These are phyloP conservation scores for Lycaena phlaeas DNA, from an alignment of 2,888 invertebrate genomes.

Conservation along the genomic window DNA sequence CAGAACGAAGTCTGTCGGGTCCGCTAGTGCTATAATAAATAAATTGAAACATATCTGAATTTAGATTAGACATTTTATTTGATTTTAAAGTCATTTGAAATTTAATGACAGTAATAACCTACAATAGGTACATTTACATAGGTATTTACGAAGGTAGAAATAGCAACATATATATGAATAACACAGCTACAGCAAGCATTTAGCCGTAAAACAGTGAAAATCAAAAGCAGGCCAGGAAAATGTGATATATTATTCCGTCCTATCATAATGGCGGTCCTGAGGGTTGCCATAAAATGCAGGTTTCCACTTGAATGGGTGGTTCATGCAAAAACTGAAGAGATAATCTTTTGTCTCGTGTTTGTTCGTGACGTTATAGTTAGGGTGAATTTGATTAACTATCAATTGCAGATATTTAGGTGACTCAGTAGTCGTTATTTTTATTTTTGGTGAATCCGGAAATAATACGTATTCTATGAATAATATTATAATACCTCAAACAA, in stretches of 20 bases:
- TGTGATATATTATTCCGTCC: constrained; percentile 18
- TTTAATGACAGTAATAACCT: too few relatives aligned
- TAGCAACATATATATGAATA: not conserved
- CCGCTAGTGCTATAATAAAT: too few relatives aligned
- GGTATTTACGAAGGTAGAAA: too few relatives aligned
- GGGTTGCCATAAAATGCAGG: constrained; percentile 35
- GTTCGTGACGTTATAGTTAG: constrained; percentile 24
- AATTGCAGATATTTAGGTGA: not conserved
- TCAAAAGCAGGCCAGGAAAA: constrained; percentile 5
- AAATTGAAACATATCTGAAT: too few relatives aligned
- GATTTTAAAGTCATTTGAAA: too few relatives aligned
- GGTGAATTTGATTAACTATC: constrained; percentile 13
- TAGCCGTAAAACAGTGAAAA: constrained; percentile 2
- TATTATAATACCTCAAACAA: too few relatives aligned
- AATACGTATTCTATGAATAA: too few relatives aligned
- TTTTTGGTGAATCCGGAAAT: too few relatives aligned
- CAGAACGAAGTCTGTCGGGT: too few relatives aligned
- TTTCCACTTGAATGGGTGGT: constrained; percentile 24
- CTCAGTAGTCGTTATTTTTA: constrained; percentile 1
- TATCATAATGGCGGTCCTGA: constrained; percentile 21
- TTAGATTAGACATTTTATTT: too few relatives aligned
- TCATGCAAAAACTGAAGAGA: constrained; percentile 32
- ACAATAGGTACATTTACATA: too few relatives aligned
- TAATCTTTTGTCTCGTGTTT: constrained; percentile 30
- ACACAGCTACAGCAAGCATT: not conserved